phyloP scores from a whole-genome alignment of 23 tunicate species.

The Aplidium turbinatum region DNA sequence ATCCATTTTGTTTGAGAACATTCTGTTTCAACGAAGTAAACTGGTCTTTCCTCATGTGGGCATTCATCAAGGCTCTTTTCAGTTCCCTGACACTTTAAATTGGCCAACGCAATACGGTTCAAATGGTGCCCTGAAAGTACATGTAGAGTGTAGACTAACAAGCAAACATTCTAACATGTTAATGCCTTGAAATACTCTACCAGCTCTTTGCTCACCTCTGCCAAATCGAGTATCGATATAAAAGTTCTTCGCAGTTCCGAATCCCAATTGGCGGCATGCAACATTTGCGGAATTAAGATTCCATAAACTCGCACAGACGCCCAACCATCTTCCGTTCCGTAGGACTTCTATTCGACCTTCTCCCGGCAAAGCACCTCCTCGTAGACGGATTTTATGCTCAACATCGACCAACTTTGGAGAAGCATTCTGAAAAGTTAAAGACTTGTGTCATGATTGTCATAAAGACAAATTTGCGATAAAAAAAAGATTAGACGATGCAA shows the following conservation, averaged over 20 bases:
- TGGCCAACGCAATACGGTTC: slow-evolving; percentile 21
- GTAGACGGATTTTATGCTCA: slow-evolving; percentile 38
- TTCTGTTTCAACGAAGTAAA: not conserved
- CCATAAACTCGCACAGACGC: slow-evolving; percentile 43
- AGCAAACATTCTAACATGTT: too few species aligned
- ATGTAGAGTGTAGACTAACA: too few species aligned
- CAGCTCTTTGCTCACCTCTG: slow-evolving; percentile 22
- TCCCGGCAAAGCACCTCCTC: slow-evolving; percentile 41
- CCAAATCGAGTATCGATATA: slow-evolving; percentile 11
- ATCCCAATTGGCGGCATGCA: slow-evolving; percentile 60
- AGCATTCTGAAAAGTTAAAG: slow-evolving; percentile 1
- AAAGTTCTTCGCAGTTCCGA: slow-evolving; percentile 29
- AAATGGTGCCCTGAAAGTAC: not conserved
- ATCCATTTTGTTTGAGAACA: slow-evolving; percentile 8
- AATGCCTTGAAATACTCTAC: too few species aligned
- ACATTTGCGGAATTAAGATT: slow-evolving; percentile 37
- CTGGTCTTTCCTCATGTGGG: slow-evolving; percentile 1
- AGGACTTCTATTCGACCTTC: slow-evolving; percentile 49
- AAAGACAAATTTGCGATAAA: too few species aligned
- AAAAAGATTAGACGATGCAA: too few species aligned
- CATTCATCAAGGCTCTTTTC: slow-evolving; percentile 32
- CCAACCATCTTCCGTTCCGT: slow-evolving; percentile 22
- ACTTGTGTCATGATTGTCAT: not conserved
- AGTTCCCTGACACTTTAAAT: slow-evolving; percentile 41
- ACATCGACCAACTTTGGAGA: not conserved